These are phyloP conservation scores for Cosmia trapezina DNA, from an alignment of 2,888 invertebrate genomes.

Conservation along the genomic window DNA sequence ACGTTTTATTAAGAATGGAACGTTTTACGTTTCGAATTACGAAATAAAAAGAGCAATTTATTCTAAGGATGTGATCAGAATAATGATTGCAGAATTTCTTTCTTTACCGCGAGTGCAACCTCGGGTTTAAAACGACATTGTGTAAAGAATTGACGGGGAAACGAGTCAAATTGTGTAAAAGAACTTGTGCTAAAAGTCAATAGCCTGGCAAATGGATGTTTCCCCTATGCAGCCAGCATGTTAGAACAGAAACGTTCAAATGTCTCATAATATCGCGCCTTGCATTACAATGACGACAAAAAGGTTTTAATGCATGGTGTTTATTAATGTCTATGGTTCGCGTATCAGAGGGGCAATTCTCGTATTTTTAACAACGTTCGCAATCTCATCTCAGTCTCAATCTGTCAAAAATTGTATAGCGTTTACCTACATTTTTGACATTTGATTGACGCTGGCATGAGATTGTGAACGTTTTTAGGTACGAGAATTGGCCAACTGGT, in stretches of 20 bases:
- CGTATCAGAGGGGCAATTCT: no score
- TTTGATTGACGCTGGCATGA: no score
- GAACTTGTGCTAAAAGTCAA: constrained; percentile 63
- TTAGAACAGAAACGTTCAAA: constrained; percentile 61
- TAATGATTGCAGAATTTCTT: constrained; percentile 46
- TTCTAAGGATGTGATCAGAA: constrained; percentile 57
- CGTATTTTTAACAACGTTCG: no score
- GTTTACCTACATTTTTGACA: no score
- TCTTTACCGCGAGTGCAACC: constrained; percentile 37
- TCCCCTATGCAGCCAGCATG: constrained; percentile 48
- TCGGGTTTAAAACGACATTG: constrained; percentile 46
- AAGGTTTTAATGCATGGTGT: constrained; percentile 40
- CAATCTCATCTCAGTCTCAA: no score
- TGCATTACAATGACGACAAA: constrained; percentile 59
- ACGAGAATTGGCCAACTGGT: no score
- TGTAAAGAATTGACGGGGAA: constrained; percentile 46
- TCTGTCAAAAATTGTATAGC: no score
- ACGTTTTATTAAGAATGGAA: constrained; percentile 41
- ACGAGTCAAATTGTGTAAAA: constrained; percentile 53
- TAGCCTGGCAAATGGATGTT: constrained; percentile 62
- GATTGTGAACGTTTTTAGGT: no score
- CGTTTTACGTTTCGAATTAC: constrained; percentile 43
- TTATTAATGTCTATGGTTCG: constrained; percentile 46
- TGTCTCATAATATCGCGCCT: constrained; percentile 56
- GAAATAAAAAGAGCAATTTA: constrained; percentile 59